phyloP scores from a whole-genome alignment of 2,797 vertebrate species.

The Toxotes lorentzi region DNA sequence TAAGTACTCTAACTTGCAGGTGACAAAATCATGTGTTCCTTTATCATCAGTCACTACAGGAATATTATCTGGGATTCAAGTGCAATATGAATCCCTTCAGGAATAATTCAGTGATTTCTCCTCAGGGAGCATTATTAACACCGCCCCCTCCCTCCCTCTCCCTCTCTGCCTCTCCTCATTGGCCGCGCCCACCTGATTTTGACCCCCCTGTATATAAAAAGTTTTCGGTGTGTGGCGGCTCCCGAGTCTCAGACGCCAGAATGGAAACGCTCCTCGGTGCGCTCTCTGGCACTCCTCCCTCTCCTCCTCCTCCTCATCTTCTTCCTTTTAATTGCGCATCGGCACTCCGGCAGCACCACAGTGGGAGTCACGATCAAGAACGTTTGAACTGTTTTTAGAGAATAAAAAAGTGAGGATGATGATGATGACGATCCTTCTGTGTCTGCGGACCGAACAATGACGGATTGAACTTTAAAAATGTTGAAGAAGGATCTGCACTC shows the following conservation, averaged over 20 bases:
- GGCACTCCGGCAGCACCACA: conserved; percentile 64
- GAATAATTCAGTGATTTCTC: conserved; percentile 28
- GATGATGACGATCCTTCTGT: background rate
- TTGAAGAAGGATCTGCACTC: conserved; percentile 24
- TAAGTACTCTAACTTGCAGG: background rate
- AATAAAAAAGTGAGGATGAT: background rate
- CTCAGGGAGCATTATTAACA: conserved; percentile 16
- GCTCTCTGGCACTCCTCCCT: conserved; percentile 55
- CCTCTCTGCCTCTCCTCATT: conserved; percentile 59
- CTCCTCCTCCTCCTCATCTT: conserved; percentile 40
- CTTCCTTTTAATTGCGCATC: conserved; percentile 50
- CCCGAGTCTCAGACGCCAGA: conserved; percentile 78
- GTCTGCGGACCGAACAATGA: background rate
- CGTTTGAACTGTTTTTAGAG: conserved; percentile 10
- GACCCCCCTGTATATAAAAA: conserved; percentile 78
- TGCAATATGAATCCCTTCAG: conserved; percentile 9
- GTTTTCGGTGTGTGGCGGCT: conserved; percentile 78
- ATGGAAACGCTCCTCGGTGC: conserved; percentile 76
- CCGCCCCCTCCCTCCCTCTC: background rate
- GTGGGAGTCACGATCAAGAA: conserved; percentile 50
- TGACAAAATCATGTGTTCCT: background rate
- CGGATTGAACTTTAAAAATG: conserved; percentile 45
- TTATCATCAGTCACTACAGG: background rate
- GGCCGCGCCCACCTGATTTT: conserved; percentile 82
- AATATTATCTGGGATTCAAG: background rate